Conservation (phyloP, 1,140 invertebrate species). For the Pentalonia nigronervosa region DNA sequence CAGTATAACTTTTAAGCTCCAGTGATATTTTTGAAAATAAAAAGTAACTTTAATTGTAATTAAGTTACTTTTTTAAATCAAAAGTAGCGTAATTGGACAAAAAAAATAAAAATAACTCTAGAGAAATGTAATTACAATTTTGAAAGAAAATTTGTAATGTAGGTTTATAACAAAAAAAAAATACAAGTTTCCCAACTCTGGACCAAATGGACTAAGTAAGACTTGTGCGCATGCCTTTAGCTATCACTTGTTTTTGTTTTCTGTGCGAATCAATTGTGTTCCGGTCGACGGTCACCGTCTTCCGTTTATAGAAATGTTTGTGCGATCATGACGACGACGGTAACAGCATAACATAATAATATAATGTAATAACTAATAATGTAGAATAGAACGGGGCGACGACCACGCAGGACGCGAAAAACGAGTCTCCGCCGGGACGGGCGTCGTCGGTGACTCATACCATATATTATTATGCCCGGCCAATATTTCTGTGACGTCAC, state of each 20-base stretch:
- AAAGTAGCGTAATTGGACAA: too few species aligned
- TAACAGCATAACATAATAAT: neutral
- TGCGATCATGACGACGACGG: neutral
- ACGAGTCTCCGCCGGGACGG: constrained; percentile 10
- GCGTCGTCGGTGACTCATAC: constrained; percentile 22
- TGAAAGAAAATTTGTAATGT: too few species aligned
- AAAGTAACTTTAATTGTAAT: too few species aligned
- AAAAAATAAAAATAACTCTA: too few species aligned
- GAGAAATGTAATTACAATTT: too few species aligned
- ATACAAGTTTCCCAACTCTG: too few species aligned
- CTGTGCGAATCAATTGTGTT: neutral
- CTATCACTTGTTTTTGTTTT: neutral
- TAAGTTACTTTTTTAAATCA: too few species aligned
- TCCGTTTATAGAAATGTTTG: constrained; percentile 54
- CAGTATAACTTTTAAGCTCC: too few species aligned
- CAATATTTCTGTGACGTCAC: constrained; percentile 42
- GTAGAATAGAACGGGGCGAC: neutral
- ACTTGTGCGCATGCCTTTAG: neutral
- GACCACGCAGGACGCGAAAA: constrained; percentile 34
- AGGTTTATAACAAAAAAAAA: too few species aligned
- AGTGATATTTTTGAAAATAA: too few species aligned
- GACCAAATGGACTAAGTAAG: too few species aligned
- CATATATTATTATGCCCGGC: neutral
- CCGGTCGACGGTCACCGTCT: neutral
- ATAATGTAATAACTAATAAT: neutral